Percentiles rank a stretch among this genome's conserved stretches.
These are phyloP conservation scores for Dendroctonus valens DNA, from an alignment of 1,140 invertebrate genomes.

Conservation along the genomic window DNA sequence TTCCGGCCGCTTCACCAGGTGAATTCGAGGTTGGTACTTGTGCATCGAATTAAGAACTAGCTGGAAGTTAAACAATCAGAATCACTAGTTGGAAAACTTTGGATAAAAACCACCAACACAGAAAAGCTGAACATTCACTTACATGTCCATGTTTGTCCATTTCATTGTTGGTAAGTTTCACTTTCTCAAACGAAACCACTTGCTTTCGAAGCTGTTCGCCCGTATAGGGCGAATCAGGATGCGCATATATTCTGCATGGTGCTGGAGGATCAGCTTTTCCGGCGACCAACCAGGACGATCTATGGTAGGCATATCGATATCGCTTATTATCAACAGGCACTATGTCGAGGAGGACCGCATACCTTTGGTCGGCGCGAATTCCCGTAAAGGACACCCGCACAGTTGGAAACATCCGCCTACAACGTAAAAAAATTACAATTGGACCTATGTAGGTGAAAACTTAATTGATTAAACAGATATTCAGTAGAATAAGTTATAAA, in stretches of 20 bases:
- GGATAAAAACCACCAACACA: too few relatives aligned
- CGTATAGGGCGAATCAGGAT: slow-evolving; percentile 96
- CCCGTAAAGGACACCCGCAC: slow-evolving; percentile 89
- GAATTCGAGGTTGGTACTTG: slow-evolving; percentile 95
- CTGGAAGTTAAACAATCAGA: slow-evolving; percentile 55
- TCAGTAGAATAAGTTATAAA: too few relatives aligned
- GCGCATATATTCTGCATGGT: slow-evolving; percentile 88
- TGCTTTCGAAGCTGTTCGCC: slow-evolving; percentile 95
- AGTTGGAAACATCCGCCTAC: slow-evolving; percentile 97
- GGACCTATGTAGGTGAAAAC: too few relatives aligned
- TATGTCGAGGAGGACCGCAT: slow-evolving; percentile 94
- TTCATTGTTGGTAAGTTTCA: slow-evolving; percentile 99
- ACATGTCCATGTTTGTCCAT: slow-evolving; percentile 99
- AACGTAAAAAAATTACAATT: slow-evolving; percentile 47
- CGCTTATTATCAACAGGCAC: slow-evolving; percentile 96
- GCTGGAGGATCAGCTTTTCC: slow-evolving; percentile 98
- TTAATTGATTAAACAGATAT: too few relatives aligned
- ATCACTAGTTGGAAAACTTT: neutral
- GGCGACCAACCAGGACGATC: slow-evolving; percentile 96
- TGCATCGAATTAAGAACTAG: slow-evolving; percentile 98
- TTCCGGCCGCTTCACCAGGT: slow-evolving; percentile 71
- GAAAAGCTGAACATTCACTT: slow-evolving; percentile 49
- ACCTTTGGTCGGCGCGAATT: slow-evolving; percentile 66
- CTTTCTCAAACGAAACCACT: slow-evolving; percentile 98
- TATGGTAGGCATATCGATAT: slow-evolving; percentile 98